Conservation (phyloP, 2,888 invertebrate genomes). For the Dolichomitus sp. region DNA sequence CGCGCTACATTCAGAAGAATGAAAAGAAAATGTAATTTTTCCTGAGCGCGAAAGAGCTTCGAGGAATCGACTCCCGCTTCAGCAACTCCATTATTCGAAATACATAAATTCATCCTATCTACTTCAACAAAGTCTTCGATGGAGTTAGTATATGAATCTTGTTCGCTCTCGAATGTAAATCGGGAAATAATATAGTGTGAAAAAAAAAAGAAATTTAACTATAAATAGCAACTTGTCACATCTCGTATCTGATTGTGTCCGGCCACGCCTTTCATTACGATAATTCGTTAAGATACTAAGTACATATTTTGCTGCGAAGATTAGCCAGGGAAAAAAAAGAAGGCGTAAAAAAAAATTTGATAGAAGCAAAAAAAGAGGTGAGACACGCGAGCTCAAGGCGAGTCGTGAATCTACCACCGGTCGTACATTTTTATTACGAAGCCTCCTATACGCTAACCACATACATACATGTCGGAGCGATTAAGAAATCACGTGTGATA, state of each 20-base stretch:
- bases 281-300: constrained; percentile 12
- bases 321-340: constrained; percentile 13
- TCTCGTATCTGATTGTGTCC: background rate
- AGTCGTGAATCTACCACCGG: constrained; percentile 31
- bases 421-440: constrained; percentile 46
- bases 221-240: constrained; percentile 12
- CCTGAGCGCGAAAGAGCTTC: background rate
- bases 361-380: constrained; percentile 7
- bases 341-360: constrained; percentile 7
- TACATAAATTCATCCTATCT: constrained; percentile 44
- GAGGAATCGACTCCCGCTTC: constrained; percentile 27
- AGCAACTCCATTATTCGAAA: constrained; percentile 43
- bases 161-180: background rate
- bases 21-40: constrained; percentile 52
- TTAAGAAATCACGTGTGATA: constrained; percentile 65
- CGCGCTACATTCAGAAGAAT: constrained; percentile 11
- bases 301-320: background rate
- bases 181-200: background rate
- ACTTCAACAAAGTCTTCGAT: background rate
- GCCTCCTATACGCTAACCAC: constrained; percentile 8
- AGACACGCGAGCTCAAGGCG: constrained; percentile 39
- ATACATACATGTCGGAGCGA: constrained; percentile 37
- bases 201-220: background rate
- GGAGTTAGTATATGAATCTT: background rate
- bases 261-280: constrained; percentile 20